Evolutionary conservation across 2,797 vertebrate species (phyloP).

Genomic region (Rallus crepitans): DNA sequence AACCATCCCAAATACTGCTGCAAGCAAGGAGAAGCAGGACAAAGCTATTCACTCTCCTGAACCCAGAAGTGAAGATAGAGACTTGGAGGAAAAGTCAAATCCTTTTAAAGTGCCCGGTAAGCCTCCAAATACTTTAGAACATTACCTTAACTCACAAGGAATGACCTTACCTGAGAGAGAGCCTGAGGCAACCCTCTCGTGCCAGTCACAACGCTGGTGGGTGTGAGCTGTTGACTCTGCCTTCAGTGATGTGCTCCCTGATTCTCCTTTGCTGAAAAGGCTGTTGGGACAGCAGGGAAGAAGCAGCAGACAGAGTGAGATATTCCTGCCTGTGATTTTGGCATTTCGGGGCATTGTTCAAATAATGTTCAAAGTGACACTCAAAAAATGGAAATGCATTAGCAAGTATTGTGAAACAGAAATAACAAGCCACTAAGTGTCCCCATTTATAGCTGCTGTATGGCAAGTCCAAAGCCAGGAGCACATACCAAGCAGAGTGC

Average conservation of each 20-base stretch:
- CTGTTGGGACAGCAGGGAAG: not conserved
- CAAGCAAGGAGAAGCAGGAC: conserved; percentile 65
- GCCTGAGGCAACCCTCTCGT: not conserved
- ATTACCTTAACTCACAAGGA: not conserved
- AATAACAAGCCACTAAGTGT: not conserved
- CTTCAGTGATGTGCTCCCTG: not conserved
- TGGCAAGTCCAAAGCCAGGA: not conserved
- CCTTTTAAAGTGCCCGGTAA: conserved; percentile 77
- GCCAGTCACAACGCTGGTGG: not conserved
- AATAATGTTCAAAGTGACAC: not conserved
- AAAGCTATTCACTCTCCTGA: conserved; percentile 45
- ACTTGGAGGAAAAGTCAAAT: conserved; percentile 64
- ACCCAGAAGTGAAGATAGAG: conserved; percentile 60
- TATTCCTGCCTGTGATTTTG: not conserved
- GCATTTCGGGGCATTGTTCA: not conserved
- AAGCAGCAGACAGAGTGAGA: not conserved
- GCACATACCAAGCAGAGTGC: not conserved
- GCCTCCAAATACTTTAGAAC: not conserved
- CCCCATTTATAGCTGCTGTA: not conserved
- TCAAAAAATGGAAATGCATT: not conserved
- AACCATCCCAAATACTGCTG: conserved; percentile 9
- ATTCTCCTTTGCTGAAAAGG: not conserved
- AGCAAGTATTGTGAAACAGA: not conserved
- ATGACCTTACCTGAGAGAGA: not conserved
- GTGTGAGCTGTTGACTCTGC: not conserved